Conservation (phyloP, 2,113 vertebrate species). For the Pelusios castaneus region DNA sequence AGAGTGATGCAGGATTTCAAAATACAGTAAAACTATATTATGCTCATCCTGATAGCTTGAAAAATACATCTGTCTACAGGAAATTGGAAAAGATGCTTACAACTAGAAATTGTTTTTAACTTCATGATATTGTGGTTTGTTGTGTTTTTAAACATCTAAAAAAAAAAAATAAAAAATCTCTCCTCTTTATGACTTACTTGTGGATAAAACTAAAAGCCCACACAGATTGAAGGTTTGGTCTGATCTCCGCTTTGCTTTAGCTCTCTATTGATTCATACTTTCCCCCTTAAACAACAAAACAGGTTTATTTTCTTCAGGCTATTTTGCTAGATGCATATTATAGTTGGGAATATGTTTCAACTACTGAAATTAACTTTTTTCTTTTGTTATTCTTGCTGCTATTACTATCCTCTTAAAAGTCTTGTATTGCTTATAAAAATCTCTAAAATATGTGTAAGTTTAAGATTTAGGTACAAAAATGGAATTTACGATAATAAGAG, state of each 20-base stretch:
- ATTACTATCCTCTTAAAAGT: neutral
- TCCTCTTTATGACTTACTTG: rapidly evolving
- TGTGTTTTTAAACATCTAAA: neutral
- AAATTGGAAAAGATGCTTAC: neutral
- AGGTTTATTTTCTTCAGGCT: neutral
- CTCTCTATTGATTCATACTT: neutral
- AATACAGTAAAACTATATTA: neutral
- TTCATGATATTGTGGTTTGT: neutral
- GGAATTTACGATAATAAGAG: neutral
- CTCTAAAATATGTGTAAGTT: neutral
- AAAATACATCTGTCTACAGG: neutral
- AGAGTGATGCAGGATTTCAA: neutral
- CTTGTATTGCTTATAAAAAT: neutral
- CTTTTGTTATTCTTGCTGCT: neutral
- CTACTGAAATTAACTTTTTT: neutral
- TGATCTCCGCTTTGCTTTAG: neutral
- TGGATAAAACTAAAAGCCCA: neutral
- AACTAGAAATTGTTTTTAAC: neutral
- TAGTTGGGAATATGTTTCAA: neutral
- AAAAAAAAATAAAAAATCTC: neutral
- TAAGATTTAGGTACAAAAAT: neutral
- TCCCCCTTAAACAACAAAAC: neutral
- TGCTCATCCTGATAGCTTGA: neutral
- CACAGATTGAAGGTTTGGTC: neutral
- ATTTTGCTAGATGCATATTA: rapidly evolving